Base-by-base conservation (phyloP, 1,140 invertebrate species). In the Drosophila lacertosa region DNA sequence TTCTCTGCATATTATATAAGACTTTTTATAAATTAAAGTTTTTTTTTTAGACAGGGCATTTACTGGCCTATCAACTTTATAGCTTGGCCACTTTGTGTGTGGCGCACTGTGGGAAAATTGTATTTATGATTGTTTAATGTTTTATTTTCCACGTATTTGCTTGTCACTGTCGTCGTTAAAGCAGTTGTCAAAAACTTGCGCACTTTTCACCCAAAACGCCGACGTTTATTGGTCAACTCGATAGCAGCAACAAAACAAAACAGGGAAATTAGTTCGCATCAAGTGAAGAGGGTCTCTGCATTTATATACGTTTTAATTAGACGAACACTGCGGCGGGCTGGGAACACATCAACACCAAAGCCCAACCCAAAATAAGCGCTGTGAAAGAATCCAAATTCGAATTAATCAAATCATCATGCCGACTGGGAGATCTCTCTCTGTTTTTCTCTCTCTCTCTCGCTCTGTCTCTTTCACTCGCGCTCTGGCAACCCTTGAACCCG, bases 111-210 rank as follows among this genome's bases (percentile, higher is more conserved):
- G 81, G 81, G 81, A 84, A 83, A 77, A 84, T 86, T 64, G n/a
- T 74, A 70, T 84, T 84, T 86, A 84, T 86, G 73, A 84, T 80
- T 77, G 68, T 86, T 86, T 86, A 86, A 86, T 84, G 82, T 86
- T 81, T 67, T 80, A 86, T 70, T 86, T 84, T 86, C 77, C 81
- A 77, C 73, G 75, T 83, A 83, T 78, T 84, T 78, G 42, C 47
- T 66, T 57, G 55, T 58, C 63, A 59, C 33, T 55, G 48, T 24
- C 64, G 48, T 24, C 37, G 66, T 63, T 58, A 47, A 59, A 64
- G n/a, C 16, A 9, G 53, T 44, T 60, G 39, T 44, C 48, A 68
- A 53, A 51, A 70, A 51, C 60, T 64, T 50, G 60, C 59, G 33
- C 50, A 62, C 58, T 62, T 68, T 68, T 51, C n/a, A n/a, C 18